phyloP scores from a whole-genome alignment of 1,140 invertebrate species.

The Apis laboriosa region DNA sequence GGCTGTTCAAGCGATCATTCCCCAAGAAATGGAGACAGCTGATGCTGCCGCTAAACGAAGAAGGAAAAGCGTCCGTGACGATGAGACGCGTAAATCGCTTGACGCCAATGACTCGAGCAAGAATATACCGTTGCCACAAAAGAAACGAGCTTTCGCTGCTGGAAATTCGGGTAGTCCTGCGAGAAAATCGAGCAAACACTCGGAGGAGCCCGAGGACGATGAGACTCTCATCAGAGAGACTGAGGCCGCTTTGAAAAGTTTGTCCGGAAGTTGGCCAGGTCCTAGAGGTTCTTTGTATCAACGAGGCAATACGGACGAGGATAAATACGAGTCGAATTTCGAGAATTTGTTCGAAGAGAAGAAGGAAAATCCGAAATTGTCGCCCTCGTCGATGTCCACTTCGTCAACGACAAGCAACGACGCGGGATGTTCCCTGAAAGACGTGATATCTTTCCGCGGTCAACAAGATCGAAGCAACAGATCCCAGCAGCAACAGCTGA shows the following conservation, averaged over 20 bases:
- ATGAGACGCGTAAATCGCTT: slow-evolving; percentile 77
- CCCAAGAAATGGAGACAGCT: slow-evolving; percentile 78
- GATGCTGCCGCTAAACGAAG: slow-evolving; percentile 78
- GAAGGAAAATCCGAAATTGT: slow-evolving; percentile 84
- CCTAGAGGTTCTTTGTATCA: slow-evolving; percentile 84
- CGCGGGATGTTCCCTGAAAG: slow-evolving; percentile 83
- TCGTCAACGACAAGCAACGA: slow-evolving; percentile 84
- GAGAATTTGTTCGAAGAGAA: slow-evolving; percentile 93
- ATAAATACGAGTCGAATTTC: slow-evolving; percentile 87
- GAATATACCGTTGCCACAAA: slow-evolving; percentile 82
- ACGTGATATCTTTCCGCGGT: slow-evolving; percentile 85
- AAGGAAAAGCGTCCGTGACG: slow-evolving; percentile 79
- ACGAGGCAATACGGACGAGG: slow-evolving; percentile 86
- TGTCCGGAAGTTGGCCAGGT: slow-evolving; percentile 90
- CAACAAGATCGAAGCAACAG: slow-evolving; percentile 77
- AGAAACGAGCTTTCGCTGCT: slow-evolving; percentile 82
- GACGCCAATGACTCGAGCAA: slow-evolving; percentile 69
- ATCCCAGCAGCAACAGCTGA: slow-evolving; percentile 72
- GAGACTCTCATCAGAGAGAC: slow-evolving; percentile 92
- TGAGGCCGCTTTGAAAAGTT: slow-evolving; percentile 90
- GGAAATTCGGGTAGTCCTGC: slow-evolving; percentile 79
- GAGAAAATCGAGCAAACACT: slow-evolving; percentile 80
- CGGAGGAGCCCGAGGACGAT: slow-evolving; percentile 84
- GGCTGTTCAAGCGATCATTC: slow-evolving; percentile 59
- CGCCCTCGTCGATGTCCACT: slow-evolving; percentile 83